Percentiles rank a stretch among this genome's conserved stretches.
Evolutionary conservation across 1,140 invertebrate genomes (phyloP).

Genomic region (Apis mellifera): DNA sequence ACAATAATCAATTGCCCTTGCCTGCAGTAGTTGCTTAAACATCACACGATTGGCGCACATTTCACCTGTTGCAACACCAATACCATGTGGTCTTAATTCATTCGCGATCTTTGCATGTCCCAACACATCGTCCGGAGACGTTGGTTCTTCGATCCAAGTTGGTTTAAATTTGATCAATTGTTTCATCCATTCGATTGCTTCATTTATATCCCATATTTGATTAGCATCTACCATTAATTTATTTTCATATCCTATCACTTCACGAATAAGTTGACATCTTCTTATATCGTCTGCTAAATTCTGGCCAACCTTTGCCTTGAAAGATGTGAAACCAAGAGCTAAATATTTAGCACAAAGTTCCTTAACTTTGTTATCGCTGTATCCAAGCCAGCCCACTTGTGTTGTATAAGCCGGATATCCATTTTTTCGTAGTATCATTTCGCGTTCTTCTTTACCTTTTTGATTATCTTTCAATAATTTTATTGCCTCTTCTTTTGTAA

Average conservation of each 20-base stretch:
- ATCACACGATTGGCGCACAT: slow-evolving; percentile 95
- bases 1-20: slow-evolving; percentile 91
- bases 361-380: slow-evolving; percentile 86
- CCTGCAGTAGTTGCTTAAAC: slow-evolving; percentile 95
- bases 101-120: slow-evolving; percentile 89
- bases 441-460: slow-evolving; percentile 83
- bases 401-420: slow-evolving; percentile 92
- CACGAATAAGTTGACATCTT: slow-evolving; percentile 87
- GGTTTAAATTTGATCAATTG: slow-evolving; percentile 87
- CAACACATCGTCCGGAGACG: slow-evolving; percentile 93
- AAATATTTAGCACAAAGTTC: slow-evolving; percentile 88
- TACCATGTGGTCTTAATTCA: slow-evolving; percentile 85
- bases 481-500: slow-evolving; percentile 92
- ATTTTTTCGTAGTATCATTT: slow-evolving; percentile 82
- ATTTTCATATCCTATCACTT: slow-evolving; percentile 89
- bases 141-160: slow-evolving; percentile 96
- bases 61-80: slow-evolving; percentile 95
- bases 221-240: slow-evolving; percentile 95
- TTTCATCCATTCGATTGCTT: slow-evolving; percentile 94
- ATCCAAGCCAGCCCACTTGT: slow-evolving; percentile 92
- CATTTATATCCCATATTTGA: slow-evolving; percentile 93
- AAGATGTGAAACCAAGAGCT: slow-evolving; percentile 88
- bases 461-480: slow-evolving; percentile 85
- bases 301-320: slow-evolving; percentile 95
- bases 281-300: slow-evolving; percentile 90